Percentiles rank a stretch among this genome's conserved stretches.
These are phyloP conservation scores for Drosophila bifasciata DNA, from an alignment of 1,140 invertebrate genomes.

Conservation along the genomic window DNA sequence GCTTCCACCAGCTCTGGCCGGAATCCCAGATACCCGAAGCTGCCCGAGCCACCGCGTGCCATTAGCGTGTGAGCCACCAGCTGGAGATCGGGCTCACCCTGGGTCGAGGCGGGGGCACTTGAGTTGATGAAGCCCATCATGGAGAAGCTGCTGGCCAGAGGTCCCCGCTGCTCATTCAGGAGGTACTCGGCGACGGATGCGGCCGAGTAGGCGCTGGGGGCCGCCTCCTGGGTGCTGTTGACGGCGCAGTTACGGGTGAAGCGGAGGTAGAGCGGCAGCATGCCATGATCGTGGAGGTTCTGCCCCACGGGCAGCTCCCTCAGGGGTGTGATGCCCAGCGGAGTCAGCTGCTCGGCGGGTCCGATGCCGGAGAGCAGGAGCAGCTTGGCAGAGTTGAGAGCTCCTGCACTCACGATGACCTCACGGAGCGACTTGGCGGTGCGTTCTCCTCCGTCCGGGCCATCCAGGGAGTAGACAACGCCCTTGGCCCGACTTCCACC, in stretches of 20 bases:
- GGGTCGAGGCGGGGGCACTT: slow-evolving; percentile 37
- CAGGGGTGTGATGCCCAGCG: slow-evolving; percentile 83
- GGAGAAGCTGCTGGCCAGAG: slow-evolving; percentile 49
- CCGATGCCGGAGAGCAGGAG: slow-evolving; percentile 86
- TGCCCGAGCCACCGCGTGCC: slow-evolving; percentile 35
- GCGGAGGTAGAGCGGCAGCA: slow-evolving; percentile 73
- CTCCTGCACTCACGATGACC: slow-evolving; percentile 85
- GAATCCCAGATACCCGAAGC: slow-evolving; percentile 75
- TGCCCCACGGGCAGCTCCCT: slow-evolving; percentile 88
- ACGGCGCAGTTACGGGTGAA: slow-evolving; percentile 30
- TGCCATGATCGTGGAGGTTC: slow-evolving; percentile 88
- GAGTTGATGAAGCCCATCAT: slow-evolving; percentile 83
- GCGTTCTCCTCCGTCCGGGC: neutral
- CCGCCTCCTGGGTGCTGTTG: slow-evolving; percentile 14
- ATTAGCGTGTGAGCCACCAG: slow-evolving; percentile 82
- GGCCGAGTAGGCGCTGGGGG: neutral
- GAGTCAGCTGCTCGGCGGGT: slow-evolving; percentile 80
- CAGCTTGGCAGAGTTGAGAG: slow-evolving; percentile 85
- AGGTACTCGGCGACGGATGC: slow-evolving; percentile 53
- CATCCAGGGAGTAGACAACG: slow-evolving; percentile 87
- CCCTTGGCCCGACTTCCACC: slow-evolving; percentile 87
- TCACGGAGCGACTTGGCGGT: slow-evolving; percentile 39
- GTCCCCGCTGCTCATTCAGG: slow-evolving; percentile 39
- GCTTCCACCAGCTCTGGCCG: slow-evolving; percentile 60
- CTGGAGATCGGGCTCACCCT: slow-evolving; percentile 66